phyloP scores from a whole-genome alignment of 1,140 invertebrate species.

The Calephelis nemesis region DNA sequence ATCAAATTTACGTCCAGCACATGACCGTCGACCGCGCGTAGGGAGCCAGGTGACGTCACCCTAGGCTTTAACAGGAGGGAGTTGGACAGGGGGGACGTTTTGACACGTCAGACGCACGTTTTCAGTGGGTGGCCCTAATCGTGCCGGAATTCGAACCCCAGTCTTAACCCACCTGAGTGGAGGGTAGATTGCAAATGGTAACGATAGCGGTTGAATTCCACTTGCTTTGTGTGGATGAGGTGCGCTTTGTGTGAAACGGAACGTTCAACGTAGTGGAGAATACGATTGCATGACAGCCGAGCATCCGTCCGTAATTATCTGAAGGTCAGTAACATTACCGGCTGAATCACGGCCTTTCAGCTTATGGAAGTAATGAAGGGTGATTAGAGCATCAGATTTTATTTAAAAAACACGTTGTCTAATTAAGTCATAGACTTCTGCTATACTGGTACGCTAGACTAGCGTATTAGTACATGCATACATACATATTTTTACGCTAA shows the following conservation, averaged over 20 bases:
- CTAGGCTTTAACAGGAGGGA: constrained; percentile 27
- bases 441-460: too few relatives aligned
- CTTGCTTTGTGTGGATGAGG: constrained; percentile 40
- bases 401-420: too few relatives aligned
- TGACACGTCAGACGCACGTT: constrained; percentile 44
- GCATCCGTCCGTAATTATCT: constrained; percentile 58
- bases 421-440: too few relatives aligned
- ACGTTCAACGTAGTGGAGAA: constrained; percentile 49
- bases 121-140: constrained; percentile 43
- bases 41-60: constrained; percentile 31
- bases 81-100: constrained; percentile 27
- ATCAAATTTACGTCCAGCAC: constrained; percentile 68
- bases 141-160: constrained; percentile 65
- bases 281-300: constrained; percentile 45
- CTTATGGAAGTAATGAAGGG: neutral
- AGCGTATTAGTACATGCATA: too few relatives aligned
- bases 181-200: constrained; percentile 39
- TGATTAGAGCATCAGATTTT: neutral
- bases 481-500: too few relatives aligned
- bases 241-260: constrained; percentile 42
- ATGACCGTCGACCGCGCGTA: constrained; percentile 33
- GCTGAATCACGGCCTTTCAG: neutral
- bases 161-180: constrained; percentile 50
- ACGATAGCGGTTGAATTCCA: neutral
- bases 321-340: constrained; percentile 66